Evolutionary conservation across 2,888 invertebrate genomes (phyloP).

Genomic region (Asteroscopus sphinx): DNA sequence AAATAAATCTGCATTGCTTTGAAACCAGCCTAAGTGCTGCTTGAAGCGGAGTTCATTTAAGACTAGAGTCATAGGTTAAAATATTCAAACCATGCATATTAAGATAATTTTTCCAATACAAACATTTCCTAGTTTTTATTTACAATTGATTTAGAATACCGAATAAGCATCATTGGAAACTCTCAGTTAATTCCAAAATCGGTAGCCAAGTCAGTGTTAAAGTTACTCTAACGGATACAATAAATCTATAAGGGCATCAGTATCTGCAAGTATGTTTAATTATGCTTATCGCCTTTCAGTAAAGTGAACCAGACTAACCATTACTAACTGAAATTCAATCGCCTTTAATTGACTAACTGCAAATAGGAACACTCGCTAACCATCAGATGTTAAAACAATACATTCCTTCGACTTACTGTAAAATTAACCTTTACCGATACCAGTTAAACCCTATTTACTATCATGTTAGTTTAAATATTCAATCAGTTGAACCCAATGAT

Average conservation of each 20-base stretch:
- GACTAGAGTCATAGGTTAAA: too few relatives aligned
- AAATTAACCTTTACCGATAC: constrained; percentile 50
- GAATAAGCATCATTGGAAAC: too few relatives aligned
- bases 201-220: background rate
- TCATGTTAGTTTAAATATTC: constrained; percentile 58
- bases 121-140: too few relatives aligned
- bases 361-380: constrained; percentile 46
- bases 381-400: constrained; percentile 50
- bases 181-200: background rate
- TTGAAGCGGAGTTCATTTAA: too few relatives aligned
- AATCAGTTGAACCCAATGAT: too few relatives aligned
- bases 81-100: too few relatives aligned
- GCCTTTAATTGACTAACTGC: constrained; percentile 47
- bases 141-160: too few relatives aligned
- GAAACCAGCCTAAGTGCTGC: too few relatives aligned
- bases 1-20: too few relatives aligned
- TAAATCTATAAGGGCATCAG: constrained; percentile 1
- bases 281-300: background rate
- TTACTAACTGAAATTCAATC: constrained; percentile 16
- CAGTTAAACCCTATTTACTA: constrained; percentile 56
- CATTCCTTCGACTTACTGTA: constrained; percentile 40
- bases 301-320: background rate
- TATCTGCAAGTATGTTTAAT: background rate
- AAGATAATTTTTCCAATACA: too few relatives aligned
- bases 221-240: background rate